Percentiles rank a stretch among this genome's conserved stretches.
These are phyloP conservation scores for Mimumesa dahlbomi DNA, from an alignment of 2,888 invertebrate species.

Conservation along the genomic window DNA sequence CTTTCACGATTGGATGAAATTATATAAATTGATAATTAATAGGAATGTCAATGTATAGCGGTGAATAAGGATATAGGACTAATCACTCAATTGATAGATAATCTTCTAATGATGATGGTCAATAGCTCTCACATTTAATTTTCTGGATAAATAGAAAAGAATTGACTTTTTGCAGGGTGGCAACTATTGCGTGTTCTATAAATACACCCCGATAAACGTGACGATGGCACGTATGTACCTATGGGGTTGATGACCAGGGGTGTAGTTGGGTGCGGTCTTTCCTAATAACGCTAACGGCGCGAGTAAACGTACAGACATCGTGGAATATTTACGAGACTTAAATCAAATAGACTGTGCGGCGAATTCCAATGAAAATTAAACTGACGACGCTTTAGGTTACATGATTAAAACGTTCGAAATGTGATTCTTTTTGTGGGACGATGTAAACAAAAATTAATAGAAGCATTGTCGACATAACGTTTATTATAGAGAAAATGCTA, in stretches of 20 bases:
- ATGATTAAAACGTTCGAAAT: not conserved
- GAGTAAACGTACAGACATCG: conserved; percentile 22
- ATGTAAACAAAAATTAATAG: conserved; percentile 15
- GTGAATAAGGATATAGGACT: too few species aligned
- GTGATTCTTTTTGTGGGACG: not conserved
- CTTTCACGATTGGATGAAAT: too few species aligned
- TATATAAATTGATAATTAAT: too few species aligned
- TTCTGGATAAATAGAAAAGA: conserved; percentile 11
- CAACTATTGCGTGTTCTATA: conserved; percentile 53
- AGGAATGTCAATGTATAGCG: too few species aligned
- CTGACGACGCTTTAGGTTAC: too few species aligned
- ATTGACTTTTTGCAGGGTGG: not conserved
- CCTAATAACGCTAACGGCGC: conserved; percentile 53
- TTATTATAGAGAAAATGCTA: conserved; percentile 76
- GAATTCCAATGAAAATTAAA: not conserved
- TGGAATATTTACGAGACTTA: conserved; percentile 33
- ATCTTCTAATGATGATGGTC: too few species aligned
- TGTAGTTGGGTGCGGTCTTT: conserved; percentile 61
- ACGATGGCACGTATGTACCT: conserved; percentile 34
- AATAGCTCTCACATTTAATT: conserved; percentile 12
- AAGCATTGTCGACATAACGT: conserved; percentile 62
- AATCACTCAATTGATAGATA: too few species aligned
- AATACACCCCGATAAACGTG: conserved; percentile 50
- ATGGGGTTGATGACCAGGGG: conserved; percentile 63
- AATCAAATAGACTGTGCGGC: conserved; percentile 20